Evolutionary conservation across 2,113 vertebrate species (phyloP).

Genomic region (Cynopterus brachyotis): DNA sequence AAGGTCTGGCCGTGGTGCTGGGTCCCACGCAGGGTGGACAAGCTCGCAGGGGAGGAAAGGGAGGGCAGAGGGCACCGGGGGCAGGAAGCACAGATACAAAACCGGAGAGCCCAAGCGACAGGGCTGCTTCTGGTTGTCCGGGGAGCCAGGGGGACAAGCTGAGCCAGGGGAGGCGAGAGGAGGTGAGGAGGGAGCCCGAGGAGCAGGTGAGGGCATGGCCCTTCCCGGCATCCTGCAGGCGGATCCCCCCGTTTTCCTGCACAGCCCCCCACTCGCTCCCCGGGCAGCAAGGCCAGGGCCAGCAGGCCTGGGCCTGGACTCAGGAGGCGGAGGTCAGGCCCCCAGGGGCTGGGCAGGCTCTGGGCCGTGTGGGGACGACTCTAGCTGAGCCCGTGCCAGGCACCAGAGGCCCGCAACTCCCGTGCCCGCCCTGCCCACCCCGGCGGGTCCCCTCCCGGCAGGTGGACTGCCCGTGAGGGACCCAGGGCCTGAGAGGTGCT

Average conservation of each 20-base stretch:
- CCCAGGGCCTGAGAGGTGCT: neutral
- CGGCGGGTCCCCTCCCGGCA: accelerated
- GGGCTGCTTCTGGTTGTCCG: accelerated
- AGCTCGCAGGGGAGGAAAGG: neutral
- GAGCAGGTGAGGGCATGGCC: accelerated
- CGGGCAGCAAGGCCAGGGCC: neutral
- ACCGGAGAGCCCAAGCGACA: neutral
- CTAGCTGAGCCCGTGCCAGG: accelerated
- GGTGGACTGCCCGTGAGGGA: accelerated
- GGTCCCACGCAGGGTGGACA: accelerated
- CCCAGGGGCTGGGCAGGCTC: neutral
- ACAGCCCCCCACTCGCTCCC: no score
- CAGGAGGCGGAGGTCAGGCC: neutral
- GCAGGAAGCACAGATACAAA: accelerated
- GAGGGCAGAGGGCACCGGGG: accelerated
- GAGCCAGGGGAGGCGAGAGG: accelerated
- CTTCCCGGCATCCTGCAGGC: neutral
- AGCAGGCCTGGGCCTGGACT: neutral
- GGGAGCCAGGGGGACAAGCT: neutral
- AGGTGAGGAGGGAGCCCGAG: accelerated
- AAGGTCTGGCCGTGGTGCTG: accelerated
- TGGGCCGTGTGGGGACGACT: neutral
- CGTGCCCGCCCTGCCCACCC: accelerated
- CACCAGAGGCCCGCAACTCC: neutral
- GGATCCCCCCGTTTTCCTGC: neutral